phyloP scores from a whole-genome alignment of 2,888 invertebrate genomes.

The Mythimna lalbum region DNA sequence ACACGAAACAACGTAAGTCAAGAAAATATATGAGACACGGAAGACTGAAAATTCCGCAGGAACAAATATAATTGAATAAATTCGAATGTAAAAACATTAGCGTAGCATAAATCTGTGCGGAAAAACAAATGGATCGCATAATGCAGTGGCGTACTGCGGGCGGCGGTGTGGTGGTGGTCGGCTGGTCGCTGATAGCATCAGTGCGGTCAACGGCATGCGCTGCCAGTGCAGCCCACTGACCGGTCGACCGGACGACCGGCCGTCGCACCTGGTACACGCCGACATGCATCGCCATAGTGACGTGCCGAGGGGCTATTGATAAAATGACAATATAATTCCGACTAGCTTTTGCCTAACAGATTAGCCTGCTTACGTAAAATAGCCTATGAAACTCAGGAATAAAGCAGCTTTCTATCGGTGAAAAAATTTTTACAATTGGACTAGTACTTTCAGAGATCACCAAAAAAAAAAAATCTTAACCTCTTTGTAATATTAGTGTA shows the following conservation, averaged over 20 bases:
- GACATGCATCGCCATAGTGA: slow-evolving; percentile 49
- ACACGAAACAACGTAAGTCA: slow-evolving; percentile 55
- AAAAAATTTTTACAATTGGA: too few species aligned
- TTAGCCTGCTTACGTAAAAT: too few species aligned
- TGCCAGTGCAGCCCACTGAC: slow-evolving; percentile 45
- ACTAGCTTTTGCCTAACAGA: too few species aligned
- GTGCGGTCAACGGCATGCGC: slow-evolving; percentile 66
- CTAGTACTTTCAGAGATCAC: too few species aligned
- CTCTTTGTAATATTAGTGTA: too few species aligned
- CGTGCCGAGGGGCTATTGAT: slow-evolving; percentile 5
- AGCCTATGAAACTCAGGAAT: too few species aligned
- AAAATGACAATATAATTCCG: too few species aligned
- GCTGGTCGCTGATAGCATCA: slow-evolving; percentile 62
- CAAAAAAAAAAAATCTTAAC: too few species aligned
- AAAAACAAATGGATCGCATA: slow-evolving; percentile 73
- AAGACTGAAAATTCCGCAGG: slow-evolving; percentile 52
- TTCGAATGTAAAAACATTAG: slow-evolving; percentile 63
- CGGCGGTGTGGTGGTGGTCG: slow-evolving; percentile 31
- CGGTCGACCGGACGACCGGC: slow-evolving; percentile 31
- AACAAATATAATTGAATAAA: slow-evolving; percentile 63
- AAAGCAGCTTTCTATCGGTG: too few species aligned
- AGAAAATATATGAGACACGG: slow-evolving; percentile 56
- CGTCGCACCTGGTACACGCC: slow-evolving; percentile 36
- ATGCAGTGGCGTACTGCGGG: slow-evolving; percentile 64
- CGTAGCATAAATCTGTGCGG: slow-evolving; percentile 71